A percentile compares a stretch with the other conserved stretches of the same genome.
These are phyloP conservation scores for Palythoa caribaeorum DNA, from an alignment of 92 coral and sea anemone species.

Conservation along the genomic window DNA sequence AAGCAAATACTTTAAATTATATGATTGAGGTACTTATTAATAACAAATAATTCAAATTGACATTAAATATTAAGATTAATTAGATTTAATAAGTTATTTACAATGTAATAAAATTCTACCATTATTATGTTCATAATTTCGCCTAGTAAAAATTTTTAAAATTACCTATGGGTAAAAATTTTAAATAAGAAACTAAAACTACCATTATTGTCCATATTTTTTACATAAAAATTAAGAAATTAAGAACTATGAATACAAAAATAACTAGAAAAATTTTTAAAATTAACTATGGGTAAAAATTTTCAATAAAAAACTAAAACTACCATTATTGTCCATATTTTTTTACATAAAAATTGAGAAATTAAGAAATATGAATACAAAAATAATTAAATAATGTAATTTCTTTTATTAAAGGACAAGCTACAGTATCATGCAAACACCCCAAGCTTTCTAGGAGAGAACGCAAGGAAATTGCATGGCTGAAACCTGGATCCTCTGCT, in stretches of 20 bases:
- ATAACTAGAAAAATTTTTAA: no score
- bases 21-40: background rate
- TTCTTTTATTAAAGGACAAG: background rate
- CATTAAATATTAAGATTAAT: background rate
- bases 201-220: background rate
- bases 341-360: background rate
- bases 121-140: no score
- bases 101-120: background rate
- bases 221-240: background rate
- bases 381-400: background rate
- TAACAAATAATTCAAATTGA: background rate
- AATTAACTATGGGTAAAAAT: no score
- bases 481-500: constrained; percentile 40
- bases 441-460: constrained; percentile 20
- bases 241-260: background rate
- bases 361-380: background rate
- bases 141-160: no score
- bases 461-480: constrained; percentile 27
- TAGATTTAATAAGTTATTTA: background rate
- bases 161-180: no score
- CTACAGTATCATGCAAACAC: constrained; percentile 28
- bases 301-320: no score
- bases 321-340: background rate
- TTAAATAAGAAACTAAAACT: no score
- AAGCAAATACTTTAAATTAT: background rate